Evolutionary conservation across 1,140 invertebrate genomes (phyloP).

Genomic region (Drosophila murphyi): DNA sequence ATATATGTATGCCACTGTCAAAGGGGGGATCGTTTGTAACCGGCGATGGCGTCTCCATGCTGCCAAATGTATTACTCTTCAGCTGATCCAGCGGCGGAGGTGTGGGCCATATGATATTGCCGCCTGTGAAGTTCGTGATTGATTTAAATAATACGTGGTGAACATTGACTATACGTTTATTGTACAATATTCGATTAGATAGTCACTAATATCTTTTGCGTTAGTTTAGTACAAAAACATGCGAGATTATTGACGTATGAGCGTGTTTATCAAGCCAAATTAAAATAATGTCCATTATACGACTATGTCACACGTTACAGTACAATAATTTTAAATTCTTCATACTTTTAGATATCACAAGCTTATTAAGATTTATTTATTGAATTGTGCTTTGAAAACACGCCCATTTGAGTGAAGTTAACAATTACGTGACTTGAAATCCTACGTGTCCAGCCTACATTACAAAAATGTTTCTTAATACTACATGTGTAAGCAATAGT

Average conservation of each 20-base stretch:
- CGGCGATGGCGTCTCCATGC: slow-evolving; percentile 81
- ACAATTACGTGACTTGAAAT: slow-evolving; percentile 20
- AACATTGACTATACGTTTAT: slow-evolving; percentile 18
- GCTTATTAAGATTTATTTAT: too few relatives aligned
- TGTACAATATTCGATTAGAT: slow-evolving; percentile 55
- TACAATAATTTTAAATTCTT: too few relatives aligned
- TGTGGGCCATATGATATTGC: slow-evolving; percentile 81
- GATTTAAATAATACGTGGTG: not conserved
- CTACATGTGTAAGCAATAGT: slow-evolving; percentile 45
- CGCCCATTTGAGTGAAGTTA: slow-evolving; percentile 10
- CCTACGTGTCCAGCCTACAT: slow-evolving; percentile 47
- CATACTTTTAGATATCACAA: too few relatives aligned
- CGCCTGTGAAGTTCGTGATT: slow-evolving; percentile 53
- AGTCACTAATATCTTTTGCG: slow-evolving; percentile 42
- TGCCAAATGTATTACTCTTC: slow-evolving; percentile 81
- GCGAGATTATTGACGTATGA: slow-evolving; percentile 47
- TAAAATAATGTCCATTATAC: not conserved
- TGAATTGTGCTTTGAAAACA: slow-evolving; percentile 1
- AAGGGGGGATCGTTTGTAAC: slow-evolving; percentile 78
- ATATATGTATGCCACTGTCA: slow-evolving; percentile 74
- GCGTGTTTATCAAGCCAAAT: slow-evolving; percentile 12
- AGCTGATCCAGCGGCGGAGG: slow-evolving; percentile 79
- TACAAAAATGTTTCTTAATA: not conserved
- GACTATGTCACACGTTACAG: too few relatives aligned
- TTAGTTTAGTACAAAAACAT: slow-evolving; percentile 72